phyloP scores from a whole-genome alignment of 2,113 vertebrate species.

The Xiphophorus couchianus region DNA sequence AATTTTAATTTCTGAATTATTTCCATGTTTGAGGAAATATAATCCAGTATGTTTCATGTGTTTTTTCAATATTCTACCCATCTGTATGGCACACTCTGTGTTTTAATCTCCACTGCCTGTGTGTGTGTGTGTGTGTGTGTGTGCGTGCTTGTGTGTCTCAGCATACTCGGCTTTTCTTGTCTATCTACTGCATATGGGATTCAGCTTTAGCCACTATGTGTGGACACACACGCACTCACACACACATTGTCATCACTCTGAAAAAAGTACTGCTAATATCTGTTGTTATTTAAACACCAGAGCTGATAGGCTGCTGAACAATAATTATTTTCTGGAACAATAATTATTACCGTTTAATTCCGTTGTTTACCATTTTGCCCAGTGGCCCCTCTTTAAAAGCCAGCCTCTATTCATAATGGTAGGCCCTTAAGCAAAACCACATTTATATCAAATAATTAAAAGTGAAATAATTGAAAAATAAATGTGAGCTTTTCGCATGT shows the following conservation, averaged over 20 bases:
- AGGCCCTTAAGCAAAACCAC: slow-evolving; percentile 66
- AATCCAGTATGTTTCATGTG: slow-evolving; percentile 13
- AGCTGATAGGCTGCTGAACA: slow-evolving; percentile 70
- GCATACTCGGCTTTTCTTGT: background rate
- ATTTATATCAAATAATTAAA: slow-evolving; percentile 77
- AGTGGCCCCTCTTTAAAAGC: slow-evolving; percentile 68
- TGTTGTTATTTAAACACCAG: slow-evolving; percentile 72
- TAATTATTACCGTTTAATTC: slow-evolving; percentile 79
- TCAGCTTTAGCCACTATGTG: slow-evolving; percentile 28
- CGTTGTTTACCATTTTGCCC: slow-evolving; percentile 73
- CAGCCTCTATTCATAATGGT: slow-evolving; percentile 66
- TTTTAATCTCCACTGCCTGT: slow-evolving; percentile 20
- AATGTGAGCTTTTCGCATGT: slow-evolving; percentile 36
- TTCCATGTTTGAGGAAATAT: slow-evolving; percentile 15
- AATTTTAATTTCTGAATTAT: background rate
- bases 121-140: background rate
- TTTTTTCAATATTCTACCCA: background rate
- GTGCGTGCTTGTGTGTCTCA: slow-evolving; percentile 2
- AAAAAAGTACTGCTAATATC: slow-evolving; percentile 54
- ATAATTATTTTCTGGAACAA: slow-evolving; percentile 79
- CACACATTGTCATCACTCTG: background rate
- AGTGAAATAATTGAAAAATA: slow-evolving; percentile 72
- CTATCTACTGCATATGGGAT: slow-evolving; percentile 44
- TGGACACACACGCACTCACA: slow-evolving; percentile 1
- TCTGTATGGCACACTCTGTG: slow-evolving; percentile 6